Percentiles rank a stretch among this genome's conserved stretches.
Conservation (phyloP, 2,888 invertebrate genomes). For the Lamellibrachia columna region DNA sequence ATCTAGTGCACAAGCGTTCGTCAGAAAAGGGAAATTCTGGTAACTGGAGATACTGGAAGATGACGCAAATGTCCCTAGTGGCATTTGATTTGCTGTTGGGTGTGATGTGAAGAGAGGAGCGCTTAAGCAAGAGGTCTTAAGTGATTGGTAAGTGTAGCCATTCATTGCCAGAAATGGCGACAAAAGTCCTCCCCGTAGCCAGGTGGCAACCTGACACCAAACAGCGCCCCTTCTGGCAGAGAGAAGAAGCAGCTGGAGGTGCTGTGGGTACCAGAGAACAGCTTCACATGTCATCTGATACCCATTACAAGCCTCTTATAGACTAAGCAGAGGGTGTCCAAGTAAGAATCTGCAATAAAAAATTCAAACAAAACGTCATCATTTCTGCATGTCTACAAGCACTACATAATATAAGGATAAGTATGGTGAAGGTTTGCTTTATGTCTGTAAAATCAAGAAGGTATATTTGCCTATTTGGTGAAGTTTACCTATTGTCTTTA, state of each 20-base stretch:
- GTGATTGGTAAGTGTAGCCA: background rate
- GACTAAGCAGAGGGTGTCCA: background rate
- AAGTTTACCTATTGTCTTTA: too few relatives aligned
- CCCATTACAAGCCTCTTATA: background rate
- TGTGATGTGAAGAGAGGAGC: background rate
- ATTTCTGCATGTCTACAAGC: too few relatives aligned
- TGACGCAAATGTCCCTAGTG: background rate
- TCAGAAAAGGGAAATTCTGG: background rate
- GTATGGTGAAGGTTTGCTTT: too few relatives aligned
- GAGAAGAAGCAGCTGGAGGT: constrained; percentile 5
- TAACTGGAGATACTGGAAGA: background rate
- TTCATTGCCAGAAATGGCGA: background rate
- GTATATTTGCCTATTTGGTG: too few relatives aligned
- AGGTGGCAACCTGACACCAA: background rate
- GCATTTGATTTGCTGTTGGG: background rate
- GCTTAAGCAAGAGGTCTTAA: background rate
- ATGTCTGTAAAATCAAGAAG: too few relatives aligned
- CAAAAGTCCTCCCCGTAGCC: background rate
- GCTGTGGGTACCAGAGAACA: constrained; percentile 7
- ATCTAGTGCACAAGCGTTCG: background rate
- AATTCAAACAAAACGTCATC: background rate
- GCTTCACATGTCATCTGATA: constrained; percentile 7
- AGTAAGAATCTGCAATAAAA: background rate
- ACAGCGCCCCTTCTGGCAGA: constrained; percentile 1
- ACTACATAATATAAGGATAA: too few relatives aligned